phyloP scores from a whole-genome alignment of 2,888 invertebrate genomes.

The Subacronicta megacephala region DNA sequence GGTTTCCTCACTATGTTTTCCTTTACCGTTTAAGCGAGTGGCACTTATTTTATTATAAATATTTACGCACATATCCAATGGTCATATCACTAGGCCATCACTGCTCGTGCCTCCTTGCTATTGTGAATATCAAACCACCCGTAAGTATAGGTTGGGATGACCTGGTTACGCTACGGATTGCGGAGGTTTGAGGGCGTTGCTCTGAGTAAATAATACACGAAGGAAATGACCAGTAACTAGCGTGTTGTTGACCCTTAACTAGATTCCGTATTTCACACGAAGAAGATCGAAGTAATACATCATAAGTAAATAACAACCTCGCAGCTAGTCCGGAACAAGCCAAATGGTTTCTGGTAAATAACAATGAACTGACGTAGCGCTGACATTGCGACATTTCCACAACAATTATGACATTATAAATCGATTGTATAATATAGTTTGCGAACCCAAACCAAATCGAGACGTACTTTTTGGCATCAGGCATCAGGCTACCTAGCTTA shows the following conservation, averaged over 20 bases:
- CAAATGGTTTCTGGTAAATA: conserved; percentile 1
- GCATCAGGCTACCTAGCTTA: conserved; percentile 32
- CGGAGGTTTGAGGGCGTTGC: conserved; percentile 33
- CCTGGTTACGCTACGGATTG: conserved; percentile 25
- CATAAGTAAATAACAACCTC: background rate
- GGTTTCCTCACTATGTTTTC: too few relatives aligned
- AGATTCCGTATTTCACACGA: conserved; percentile 16
- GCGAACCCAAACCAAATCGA: conserved; percentile 6
- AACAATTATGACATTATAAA: background rate
- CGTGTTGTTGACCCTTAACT: conserved; percentile 22
- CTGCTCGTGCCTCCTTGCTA: too few relatives aligned
- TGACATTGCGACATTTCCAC: conserved; percentile 3
- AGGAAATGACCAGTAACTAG: conserved; percentile 34
- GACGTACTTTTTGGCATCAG: conserved; percentile 12
- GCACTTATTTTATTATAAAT: too few relatives aligned
- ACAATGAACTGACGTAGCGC: background rate
- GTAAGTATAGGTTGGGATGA: conserved; percentile 16
- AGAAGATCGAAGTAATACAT: conserved; percentile 3
- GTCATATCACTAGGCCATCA: too few relatives aligned
- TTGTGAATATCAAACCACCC: conserved; percentile 4
- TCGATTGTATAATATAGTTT: conserved; percentile 4
- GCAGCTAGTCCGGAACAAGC: conserved; percentile 6
- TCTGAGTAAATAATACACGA: conserved; percentile 18
- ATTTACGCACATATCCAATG: too few relatives aligned
- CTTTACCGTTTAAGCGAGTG: too few relatives aligned